Percentiles rank a stretch among this genome's conserved stretches.
These are phyloP conservation scores for Chelonus insularis DNA, from an alignment of 1,140 invertebrate species.

Conservation along the genomic window DNA sequence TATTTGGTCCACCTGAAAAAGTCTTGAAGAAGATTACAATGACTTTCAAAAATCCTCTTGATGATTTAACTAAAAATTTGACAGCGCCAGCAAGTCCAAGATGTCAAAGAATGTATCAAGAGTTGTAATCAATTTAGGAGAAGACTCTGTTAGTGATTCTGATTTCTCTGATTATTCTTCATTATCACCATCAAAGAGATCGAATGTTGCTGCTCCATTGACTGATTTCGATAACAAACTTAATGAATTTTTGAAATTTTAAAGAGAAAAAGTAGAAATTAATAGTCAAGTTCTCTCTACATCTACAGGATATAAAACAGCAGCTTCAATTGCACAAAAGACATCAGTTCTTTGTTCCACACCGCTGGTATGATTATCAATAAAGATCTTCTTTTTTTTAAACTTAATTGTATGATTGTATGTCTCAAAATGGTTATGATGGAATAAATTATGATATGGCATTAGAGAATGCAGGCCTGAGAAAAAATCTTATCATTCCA, in stretches of 20 bases:
- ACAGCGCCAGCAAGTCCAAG: constrained; percentile 41
- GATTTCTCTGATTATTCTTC: no score
- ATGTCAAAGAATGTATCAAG: constrained; percentile 36
- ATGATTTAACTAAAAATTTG: constrained; percentile 46
- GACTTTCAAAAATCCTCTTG: constrained; percentile 38
- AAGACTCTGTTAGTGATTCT: constrained; percentile 53
- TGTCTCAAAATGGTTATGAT: neutral
- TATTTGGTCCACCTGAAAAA: constrained; percentile 39
- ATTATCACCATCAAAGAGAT: no score
- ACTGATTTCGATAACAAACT: constrained; percentile 54
- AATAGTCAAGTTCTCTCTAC: neutral
- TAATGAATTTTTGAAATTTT: constrained; percentile 50
- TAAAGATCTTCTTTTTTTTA: no score
- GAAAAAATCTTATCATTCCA: constrained; percentile 23
- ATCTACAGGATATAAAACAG: constrained; percentile 2
- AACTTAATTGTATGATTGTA: no score
- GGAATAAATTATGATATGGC: neutral
- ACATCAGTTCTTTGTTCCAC: constrained; percentile 31
- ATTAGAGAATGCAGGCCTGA: neutral
- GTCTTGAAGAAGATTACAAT: constrained; percentile 32
- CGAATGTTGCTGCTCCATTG: no score
- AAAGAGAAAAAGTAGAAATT: constrained; percentile 48
- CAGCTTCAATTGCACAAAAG: constrained; percentile 12
- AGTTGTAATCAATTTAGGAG: constrained; percentile 52
- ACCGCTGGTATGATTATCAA: constrained; percentile 43